Conservation (phyloP, 2,113 vertebrate species). For the Ceyx cyanopectus region DNA sequence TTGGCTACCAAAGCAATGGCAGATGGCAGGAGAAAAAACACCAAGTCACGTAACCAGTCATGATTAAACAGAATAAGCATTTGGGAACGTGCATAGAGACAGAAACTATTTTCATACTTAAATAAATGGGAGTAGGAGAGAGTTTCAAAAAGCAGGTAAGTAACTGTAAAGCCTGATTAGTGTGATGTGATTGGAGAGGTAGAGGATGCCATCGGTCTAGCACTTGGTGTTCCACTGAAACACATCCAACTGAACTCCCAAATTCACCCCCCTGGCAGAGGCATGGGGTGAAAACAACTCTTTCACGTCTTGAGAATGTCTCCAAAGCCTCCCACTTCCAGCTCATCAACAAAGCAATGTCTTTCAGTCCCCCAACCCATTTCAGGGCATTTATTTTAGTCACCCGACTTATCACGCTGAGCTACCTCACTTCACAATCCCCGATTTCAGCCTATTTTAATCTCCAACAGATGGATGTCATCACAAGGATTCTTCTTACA, state of each 20-base stretch:
- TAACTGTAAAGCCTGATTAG: fast-evolving
- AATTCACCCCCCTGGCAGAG: not conserved
- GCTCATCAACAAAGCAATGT: not conserved
- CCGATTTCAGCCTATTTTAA: slow-evolving; percentile 14
- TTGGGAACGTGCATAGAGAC: not conserved
- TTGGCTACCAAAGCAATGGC: not conserved
- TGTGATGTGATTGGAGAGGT: fast-evolving
- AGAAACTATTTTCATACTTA: not conserved
- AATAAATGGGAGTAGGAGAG: fast-evolving
- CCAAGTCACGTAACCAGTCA: not conserved
- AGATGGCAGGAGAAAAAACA: not conserved
- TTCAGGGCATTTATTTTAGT: not conserved
- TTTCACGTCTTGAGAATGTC: not conserved
- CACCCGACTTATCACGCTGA: not conserved
- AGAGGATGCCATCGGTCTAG: fast-evolving
- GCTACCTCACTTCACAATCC: not conserved
- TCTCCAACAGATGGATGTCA: slow-evolving; percentile 55
- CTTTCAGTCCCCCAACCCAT: not conserved
- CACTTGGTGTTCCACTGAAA: not conserved
- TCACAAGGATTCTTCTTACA: slow-evolving; percentile 27
- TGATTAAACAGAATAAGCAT: not conserved
- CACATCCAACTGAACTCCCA: fast-evolving
- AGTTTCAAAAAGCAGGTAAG: not conserved
- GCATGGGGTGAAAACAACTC: not conserved
- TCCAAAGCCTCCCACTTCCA: not conserved